phyloP scores from a whole-genome alignment of 2,113 vertebrate genomes.

The Machaerirhynchus nigripectus region DNA sequence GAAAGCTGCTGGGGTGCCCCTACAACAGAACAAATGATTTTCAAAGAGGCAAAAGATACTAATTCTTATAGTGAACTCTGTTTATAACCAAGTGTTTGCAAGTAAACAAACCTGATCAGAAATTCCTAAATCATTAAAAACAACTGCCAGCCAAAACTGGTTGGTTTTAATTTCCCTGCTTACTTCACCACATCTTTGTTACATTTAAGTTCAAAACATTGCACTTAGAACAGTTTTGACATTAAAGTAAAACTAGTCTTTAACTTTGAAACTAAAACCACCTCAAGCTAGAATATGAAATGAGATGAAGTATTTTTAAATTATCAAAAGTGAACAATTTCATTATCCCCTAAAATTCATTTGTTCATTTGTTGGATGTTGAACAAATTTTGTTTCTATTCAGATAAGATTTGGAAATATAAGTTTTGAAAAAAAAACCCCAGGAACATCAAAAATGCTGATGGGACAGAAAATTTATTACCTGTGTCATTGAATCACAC shows the following conservation, averaged over 20 bases:
- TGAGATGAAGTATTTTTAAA: background rate
- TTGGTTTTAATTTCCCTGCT: background rate
- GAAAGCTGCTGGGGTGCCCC: background rate
- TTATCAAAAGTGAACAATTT: background rate
- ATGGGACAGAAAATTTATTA: background rate
- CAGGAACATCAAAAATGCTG: background rate
- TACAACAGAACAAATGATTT: background rate
- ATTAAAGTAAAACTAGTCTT: background rate
- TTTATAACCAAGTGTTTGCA: background rate
- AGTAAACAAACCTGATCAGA: background rate
- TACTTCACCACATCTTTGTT: background rate
- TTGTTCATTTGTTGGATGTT: background rate
- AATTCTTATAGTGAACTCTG: background rate
- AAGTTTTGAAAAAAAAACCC: background rate
- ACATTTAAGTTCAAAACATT: background rate
- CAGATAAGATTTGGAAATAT: background rate
- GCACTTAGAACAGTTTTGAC: background rate
- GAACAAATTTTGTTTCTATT: background rate
- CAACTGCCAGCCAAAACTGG: background rate
- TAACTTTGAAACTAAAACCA: background rate
- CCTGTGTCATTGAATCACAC: background rate
- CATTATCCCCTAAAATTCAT: background rate
- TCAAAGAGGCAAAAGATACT: background rate
- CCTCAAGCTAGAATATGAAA: background rate
- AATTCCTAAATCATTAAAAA: background rate